These are phyloP conservation scores for Thymelicus lineola DNA, from an alignment of 2,888 invertebrate species.

Conservation along the genomic window DNA sequence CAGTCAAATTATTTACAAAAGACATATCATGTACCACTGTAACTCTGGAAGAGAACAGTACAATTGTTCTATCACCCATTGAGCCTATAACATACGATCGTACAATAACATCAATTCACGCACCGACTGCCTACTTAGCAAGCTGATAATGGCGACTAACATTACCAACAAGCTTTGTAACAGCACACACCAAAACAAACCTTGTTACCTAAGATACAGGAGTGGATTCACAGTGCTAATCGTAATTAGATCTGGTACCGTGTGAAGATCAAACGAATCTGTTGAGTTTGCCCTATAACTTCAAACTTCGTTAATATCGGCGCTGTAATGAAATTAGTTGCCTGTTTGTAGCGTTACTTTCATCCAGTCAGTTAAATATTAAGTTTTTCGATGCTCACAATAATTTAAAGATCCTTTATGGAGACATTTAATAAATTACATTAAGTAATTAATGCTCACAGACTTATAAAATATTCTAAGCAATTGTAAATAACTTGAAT, in stretches of 20 bases:
- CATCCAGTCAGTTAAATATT: neutral
- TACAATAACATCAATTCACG: conserved; percentile 62
- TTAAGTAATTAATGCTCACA: too few relatives aligned
- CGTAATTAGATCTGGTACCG: conserved; percentile 45
- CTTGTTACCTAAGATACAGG: conserved; percentile 6
- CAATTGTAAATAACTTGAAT: too few relatives aligned
- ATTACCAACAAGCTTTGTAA: conserved; percentile 44
- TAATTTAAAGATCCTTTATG: neutral
- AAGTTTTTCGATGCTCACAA: neutral
- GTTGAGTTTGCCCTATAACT: conserved; percentile 48
- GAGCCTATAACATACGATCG: conserved; percentile 44
- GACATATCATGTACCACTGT: too few relatives aligned
- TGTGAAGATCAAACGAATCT: conserved; percentile 52
- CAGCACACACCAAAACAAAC: conserved; percentile 16
- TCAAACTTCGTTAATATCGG: conserved; percentile 52
- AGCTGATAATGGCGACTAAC: conserved; percentile 56
- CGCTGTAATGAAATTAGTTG: conserved; percentile 48
- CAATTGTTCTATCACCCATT: neutral
- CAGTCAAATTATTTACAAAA: too few relatives aligned
- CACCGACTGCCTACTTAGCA: conserved; percentile 59
- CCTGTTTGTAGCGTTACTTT: conserved; percentile 21
- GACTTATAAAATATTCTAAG: too few relatives aligned
- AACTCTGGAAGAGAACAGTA: neutral
- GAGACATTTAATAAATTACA: too few relatives aligned
- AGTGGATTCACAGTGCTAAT: conserved; percentile 15